Percentiles rank a stretch among this genome's conserved stretches.
These are phyloP conservation scores for Parapsyche elsis DNA, from an alignment of 1,140 invertebrate genomes.

Conservation along the genomic window DNA sequence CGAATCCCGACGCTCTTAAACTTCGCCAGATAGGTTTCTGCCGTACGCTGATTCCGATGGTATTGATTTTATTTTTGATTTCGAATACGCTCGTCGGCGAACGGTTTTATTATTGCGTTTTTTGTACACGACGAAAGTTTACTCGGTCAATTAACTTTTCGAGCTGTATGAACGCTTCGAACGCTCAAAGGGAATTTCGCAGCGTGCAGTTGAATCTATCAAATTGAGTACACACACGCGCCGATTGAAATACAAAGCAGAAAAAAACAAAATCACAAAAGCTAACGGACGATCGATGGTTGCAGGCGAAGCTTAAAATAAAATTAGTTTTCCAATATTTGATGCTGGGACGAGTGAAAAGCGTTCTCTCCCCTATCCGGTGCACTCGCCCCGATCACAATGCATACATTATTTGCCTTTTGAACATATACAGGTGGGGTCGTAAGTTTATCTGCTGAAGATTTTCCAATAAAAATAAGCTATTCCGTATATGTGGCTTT, in stretches of 20 bases:
- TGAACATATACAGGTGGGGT: not conserved
- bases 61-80: too few relatives aligned
- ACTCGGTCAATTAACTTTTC: not conserved
- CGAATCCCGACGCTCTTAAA: not conserved
- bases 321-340: not conserved
- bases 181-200: conserved; percentile 2
- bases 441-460: not conserved
- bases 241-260: not conserved
- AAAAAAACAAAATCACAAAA: not conserved
- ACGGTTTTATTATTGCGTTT: too few relatives aligned
- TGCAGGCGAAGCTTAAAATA: not conserved
- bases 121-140: not conserved
- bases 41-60: too few relatives aligned
- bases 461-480: too few relatives aligned
- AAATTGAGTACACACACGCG: not conserved
- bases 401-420: not conserved
- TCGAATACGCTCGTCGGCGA: too few relatives aligned
- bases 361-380: too few relatives aligned
- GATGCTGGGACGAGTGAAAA: not conserved
- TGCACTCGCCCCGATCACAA: not conserved
- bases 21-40: too few relatives aligned
- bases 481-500: too few relatives aligned
- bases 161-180: conserved; percentile 1
- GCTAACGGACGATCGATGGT: not conserved
- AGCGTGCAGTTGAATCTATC: not conserved